Evolutionary conservation across 1,140 invertebrate species (phyloP).

Genomic region (Leptinotarsa lineolata): DNA sequence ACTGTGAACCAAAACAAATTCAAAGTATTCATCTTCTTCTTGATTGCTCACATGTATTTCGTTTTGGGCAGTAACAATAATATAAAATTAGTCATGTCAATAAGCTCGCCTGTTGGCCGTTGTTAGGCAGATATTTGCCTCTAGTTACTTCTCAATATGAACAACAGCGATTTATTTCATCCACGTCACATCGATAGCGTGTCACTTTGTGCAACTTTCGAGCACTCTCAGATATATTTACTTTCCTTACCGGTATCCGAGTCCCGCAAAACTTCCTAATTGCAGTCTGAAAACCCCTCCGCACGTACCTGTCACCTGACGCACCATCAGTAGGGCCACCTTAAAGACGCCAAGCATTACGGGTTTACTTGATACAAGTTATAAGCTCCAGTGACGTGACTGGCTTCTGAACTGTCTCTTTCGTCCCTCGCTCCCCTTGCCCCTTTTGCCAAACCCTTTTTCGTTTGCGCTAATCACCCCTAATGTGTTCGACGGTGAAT

Average conservation of each 20-base stretch:
- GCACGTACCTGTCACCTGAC: constrained; percentile 50
- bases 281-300: constrained; percentile 38
- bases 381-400: constrained; percentile 49
- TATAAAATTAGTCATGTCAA: no score
- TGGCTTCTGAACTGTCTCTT: constrained; percentile 41
- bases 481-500: constrained; percentile 25
- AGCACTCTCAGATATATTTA: constrained; percentile 25
- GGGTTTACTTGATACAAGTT: constrained; percentile 50
- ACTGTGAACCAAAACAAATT: no score
- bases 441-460: constrained; percentile 25
- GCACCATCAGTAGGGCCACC: constrained; percentile 38
- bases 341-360: constrained; percentile 38
- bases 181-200: no score
- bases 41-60: no score
- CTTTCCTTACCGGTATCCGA: constrained; percentile 25
- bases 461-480: constrained; percentile 26
- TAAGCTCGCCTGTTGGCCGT: no score
- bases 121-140: no score
- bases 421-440: constrained; percentile 13
- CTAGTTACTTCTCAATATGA: no score
- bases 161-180: no score
- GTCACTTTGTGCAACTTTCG: not conserved
- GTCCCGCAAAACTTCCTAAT: constrained; percentile 42
- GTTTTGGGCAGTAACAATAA: no score
- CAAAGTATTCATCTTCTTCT: no score